Percentiles rank a stretch among this genome's conserved stretches.
phyloP scores from a whole-genome alignment of 1,140 invertebrate genomes.

The Leptinotarsa texana region DNA sequence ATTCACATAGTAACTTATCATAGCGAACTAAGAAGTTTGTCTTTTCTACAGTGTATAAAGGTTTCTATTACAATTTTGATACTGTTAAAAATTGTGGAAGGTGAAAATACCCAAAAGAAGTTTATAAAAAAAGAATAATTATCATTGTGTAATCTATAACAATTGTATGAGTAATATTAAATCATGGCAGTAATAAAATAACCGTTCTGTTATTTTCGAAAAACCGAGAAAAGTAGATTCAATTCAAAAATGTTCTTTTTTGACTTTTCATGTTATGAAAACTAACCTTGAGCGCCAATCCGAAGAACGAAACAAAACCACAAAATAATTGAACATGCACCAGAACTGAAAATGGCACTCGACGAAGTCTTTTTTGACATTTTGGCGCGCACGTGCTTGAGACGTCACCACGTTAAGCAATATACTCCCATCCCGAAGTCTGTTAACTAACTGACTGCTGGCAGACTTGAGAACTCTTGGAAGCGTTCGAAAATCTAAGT shows the following conservation, averaged over 20 bases:
- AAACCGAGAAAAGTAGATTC: too few species aligned
- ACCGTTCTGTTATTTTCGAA: too few species aligned
- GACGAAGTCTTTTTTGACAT: conserved; percentile 22
- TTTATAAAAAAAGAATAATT: too few species aligned
- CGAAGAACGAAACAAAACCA: background rate
- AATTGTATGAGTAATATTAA: too few species aligned
- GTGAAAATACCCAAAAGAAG: too few species aligned
- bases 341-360: conserved; percentile 9
- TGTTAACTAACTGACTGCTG: conserved; percentile 12
- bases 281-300: conserved; percentile 14
- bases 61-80: too few species aligned
- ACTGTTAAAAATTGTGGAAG: too few species aligned
- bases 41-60: too few species aligned
- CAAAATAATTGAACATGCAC: conserved; percentile 10
- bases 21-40: too few species aligned
- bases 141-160: too few species aligned
- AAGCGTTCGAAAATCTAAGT: background rate
- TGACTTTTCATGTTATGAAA: background rate
- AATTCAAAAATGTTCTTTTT: background rate
- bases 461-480: background rate
- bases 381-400: conserved; percentile 19
- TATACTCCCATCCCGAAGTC: conserved; percentile 2
- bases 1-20: too few species aligned
- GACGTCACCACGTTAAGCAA: conserved; percentile 15
- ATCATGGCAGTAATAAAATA: too few species aligned